Conservation (phyloP, 2,888 invertebrate species). For the Augiades crinisus region DNA sequence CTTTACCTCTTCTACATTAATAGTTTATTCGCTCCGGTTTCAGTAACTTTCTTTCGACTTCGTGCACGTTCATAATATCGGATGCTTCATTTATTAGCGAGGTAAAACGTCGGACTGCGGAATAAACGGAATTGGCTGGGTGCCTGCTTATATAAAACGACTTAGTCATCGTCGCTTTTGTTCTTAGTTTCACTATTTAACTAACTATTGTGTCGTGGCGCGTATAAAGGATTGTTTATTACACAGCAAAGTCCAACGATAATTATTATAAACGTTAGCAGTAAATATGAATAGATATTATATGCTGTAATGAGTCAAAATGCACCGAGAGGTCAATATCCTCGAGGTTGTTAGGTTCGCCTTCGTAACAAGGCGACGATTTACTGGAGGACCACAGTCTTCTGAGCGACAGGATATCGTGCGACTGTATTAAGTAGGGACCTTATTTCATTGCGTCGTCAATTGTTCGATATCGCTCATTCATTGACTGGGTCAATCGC, state of each 20-base stretch:
- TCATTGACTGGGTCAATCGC: conserved; percentile 52
- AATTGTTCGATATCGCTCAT: conserved; percentile 57
- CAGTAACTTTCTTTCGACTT: conserved; percentile 12
- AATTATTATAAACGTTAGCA: no score
- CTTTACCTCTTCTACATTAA: conserved; percentile 1
- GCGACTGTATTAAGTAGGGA: conserved; percentile 11
- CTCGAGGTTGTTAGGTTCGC: conserved; percentile 27
- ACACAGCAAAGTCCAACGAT: no score
- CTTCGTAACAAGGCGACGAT: conserved; percentile 33
- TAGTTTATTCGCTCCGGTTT: conserved; percentile 16
- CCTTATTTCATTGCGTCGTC: conserved; percentile 47
- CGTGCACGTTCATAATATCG: conserved; percentile 9
- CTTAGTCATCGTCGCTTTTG: conserved; percentile 55
- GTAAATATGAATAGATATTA: no score
- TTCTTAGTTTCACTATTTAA: conserved; percentile 34
- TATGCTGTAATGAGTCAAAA: conserved; percentile 7
- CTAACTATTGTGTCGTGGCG: neutral
- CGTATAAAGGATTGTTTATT: conserved; percentile 1
- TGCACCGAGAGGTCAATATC: conserved; percentile 30
- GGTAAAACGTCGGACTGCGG: conserved; percentile 9
- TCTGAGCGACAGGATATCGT: conserved; percentile 29
- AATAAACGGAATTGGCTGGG: conserved; percentile 39
- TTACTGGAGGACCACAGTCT: conserved; percentile 29
- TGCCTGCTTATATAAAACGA: conserved; percentile 38
- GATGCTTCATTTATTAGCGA: conserved; percentile 18